phyloP scores from a whole-genome alignment of 2,113 vertebrate genomes.

The Lathamus discolor region DNA sequence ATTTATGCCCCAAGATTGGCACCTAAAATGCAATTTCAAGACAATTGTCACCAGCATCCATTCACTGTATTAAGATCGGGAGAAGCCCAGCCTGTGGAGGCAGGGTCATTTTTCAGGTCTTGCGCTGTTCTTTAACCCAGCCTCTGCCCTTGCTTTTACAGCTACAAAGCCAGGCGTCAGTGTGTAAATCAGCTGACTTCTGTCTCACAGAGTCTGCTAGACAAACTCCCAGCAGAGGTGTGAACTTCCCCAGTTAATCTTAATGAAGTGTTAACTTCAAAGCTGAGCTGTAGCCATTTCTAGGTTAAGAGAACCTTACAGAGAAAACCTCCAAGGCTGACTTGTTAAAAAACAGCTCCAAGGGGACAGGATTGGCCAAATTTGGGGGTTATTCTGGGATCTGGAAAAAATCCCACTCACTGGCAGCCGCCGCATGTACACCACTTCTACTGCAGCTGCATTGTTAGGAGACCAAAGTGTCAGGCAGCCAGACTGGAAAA shows the following conservation, averaged over 20 bases:
- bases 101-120: neutral
- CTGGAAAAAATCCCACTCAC: slow-evolving; percentile 31
- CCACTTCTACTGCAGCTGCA: slow-evolving; percentile 34
- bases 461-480: slow-evolving; percentile 40
- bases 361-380: slow-evolving; percentile 40
- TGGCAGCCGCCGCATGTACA: slow-evolving; percentile 10
- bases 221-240: slow-evolving; percentile 61
- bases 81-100: neutral
- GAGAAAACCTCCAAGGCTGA: slow-evolving; percentile 31
- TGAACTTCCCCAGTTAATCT: slow-evolving; percentile 69
- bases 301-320: slow-evolving; percentile 45
- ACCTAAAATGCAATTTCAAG: neutral
- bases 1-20: neutral
- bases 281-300: slow-evolving; percentile 45
- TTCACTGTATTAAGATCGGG: neutral
- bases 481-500: slow-evolving; percentile 57
- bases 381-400: slow-evolving; percentile 47
- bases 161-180: neutral
- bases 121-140: neutral
- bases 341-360: slow-evolving; percentile 18
- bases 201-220: slow-evolving; percentile 25
- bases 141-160: neutral
- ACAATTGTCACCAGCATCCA: neutral
- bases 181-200: slow-evolving; percentile 26
- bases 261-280: slow-evolving; percentile 72